A percentile compares a stretch with the other conserved stretches of the same genome.
phyloP scores from a whole-genome alignment of 2,113 vertebrate genomes.

The Greenwoodochromis staneri region DNA sequence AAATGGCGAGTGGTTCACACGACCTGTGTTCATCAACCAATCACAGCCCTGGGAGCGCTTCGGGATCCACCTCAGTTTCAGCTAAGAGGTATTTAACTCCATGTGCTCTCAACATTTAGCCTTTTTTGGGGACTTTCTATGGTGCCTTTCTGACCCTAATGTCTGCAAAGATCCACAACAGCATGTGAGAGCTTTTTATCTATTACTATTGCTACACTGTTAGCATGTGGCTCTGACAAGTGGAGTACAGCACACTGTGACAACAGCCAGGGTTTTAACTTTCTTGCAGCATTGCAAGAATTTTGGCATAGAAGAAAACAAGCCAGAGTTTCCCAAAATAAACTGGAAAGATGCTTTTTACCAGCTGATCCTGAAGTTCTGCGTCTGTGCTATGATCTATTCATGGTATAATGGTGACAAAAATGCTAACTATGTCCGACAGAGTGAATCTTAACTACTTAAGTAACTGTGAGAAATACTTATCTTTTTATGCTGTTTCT shows the following conservation, averaged over 20 bases:
- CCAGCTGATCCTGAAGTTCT: neutral
- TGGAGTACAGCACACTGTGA: neutral
- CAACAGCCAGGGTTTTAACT: neutral
- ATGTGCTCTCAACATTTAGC: neutral
- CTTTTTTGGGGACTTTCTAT: neutral
- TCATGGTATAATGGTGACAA: neutral
- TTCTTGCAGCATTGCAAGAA: neutral
- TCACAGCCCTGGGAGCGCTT: constrained; percentile 31
- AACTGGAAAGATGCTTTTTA: neutral
- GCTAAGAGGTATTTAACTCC: constrained; percentile 67
- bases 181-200: neutral
- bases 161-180: neutral
- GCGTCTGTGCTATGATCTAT: neutral
- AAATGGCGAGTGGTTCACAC: constrained; percentile 5
- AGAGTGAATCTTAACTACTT: neutral
- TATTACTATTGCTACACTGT: neutral
- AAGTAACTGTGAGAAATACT: neutral
- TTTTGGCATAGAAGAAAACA: neutral
- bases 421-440: neutral
- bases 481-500: neutral
- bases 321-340: neutral
- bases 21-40: constrained; percentile 27
- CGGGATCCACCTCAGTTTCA: constrained; percentile 53
- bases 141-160: neutral
- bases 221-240: neutral